Conservation (phyloP, 2,797 vertebrate species). For the Chiropotes sagulatus region DNA sequence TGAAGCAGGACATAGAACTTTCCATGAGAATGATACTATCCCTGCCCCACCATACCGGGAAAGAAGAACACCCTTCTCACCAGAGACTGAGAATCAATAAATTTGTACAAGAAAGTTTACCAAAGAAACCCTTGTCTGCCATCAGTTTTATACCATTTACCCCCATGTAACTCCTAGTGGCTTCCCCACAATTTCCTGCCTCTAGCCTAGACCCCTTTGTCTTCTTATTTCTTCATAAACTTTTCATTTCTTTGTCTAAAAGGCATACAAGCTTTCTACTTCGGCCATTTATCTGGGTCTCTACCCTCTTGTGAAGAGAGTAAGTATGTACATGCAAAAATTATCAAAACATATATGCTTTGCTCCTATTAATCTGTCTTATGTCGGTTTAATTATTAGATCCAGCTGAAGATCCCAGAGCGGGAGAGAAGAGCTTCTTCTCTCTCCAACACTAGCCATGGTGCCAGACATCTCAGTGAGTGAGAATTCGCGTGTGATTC, state of each 20-base stretch:
- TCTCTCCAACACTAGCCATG: not conserved
- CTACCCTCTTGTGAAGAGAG: not conserved
- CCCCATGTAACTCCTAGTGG: not conserved
- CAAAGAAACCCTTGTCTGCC: not conserved
- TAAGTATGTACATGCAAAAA: not conserved
- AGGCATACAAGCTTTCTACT: not conserved
- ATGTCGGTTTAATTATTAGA: not conserved
- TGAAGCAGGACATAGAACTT: not conserved
- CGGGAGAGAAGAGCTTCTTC: not conserved
- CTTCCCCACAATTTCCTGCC: not conserved
- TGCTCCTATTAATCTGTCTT: not conserved
- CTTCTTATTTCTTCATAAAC: not conserved
- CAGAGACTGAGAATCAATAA: not conserved
- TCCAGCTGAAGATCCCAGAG: not conserved
- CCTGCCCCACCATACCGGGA: not conserved
- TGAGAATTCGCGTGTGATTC: not conserved
- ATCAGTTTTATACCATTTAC: not conserved
- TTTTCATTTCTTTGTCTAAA: not conserved
- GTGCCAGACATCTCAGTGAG: not conserved
- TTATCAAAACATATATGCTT: not conserved
- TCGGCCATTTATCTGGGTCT: not conserved
- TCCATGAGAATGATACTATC: not conserved
- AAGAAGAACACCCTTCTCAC: not conserved
- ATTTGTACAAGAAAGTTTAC: not conserved
- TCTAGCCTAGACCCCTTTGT: not conserved